These are phyloP conservation scores for Pogonocherus hispidulus DNA, from an alignment of 2,888 invertebrate genomes.

Conservation along the genomic window DNA sequence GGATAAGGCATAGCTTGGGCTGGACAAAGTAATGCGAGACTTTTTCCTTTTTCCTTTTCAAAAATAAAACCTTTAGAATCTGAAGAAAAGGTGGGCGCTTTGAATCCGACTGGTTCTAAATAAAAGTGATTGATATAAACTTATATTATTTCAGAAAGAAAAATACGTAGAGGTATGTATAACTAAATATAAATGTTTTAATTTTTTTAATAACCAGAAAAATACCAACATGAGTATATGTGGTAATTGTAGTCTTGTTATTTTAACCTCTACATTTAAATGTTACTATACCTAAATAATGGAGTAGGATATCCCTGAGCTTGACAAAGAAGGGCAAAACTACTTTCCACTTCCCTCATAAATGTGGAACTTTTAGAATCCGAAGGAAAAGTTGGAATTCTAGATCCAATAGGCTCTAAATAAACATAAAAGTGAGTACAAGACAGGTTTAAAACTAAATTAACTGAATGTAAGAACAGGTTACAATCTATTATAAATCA, in stretches of 20 bases:
- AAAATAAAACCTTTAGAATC: conserved; percentile 69
- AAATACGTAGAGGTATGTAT: conserved; percentile 1
- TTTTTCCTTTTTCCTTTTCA: conserved; percentile 65
- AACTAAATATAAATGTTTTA: no score
- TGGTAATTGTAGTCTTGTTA: no score
- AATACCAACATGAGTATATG: no score
- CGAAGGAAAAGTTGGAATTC: conserved; percentile 69
- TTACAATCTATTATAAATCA: neutral
- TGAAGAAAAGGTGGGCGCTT: conserved; percentile 69
- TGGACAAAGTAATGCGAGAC: conserved; percentile 69
- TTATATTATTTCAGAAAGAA: neutral
- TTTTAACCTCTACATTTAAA: no score
- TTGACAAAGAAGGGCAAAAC: conserved; percentile 72
- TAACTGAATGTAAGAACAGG: conserved; percentile 35
- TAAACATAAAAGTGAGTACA: conserved; percentile 50
- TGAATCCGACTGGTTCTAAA: conserved; percentile 72
- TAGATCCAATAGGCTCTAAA: conserved; percentile 72
- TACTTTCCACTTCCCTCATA: conserved; percentile 66
- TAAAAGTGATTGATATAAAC: neutral
- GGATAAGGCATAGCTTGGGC: conserved; percentile 77
- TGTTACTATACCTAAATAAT: conserved; percentile 75
- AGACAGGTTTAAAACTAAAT: conserved; percentile 37
- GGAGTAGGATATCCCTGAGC: conserved; percentile 81
- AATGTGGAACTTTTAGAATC: conserved; percentile 69
- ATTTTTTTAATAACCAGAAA: no score